Conservation (phyloP, 2,113 vertebrate genomes). For the Myotis brandtii region DNA sequence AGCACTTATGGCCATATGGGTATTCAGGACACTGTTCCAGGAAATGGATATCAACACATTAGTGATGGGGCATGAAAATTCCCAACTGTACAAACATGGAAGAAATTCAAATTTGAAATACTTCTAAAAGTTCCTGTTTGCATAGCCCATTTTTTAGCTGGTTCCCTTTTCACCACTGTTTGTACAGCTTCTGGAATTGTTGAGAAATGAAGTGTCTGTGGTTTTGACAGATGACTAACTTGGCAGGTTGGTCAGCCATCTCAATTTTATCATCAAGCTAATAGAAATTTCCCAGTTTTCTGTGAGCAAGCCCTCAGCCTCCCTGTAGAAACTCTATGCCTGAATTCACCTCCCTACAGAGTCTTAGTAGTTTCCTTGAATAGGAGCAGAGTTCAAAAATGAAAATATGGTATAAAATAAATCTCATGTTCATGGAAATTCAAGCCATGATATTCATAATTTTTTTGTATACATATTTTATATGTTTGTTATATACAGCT, state of each 20-base stretch:
- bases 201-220: slow-evolving; percentile 78
- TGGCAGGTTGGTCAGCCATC: slow-evolving; percentile 78
- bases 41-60: slow-evolving; percentile 82
- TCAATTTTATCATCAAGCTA: slow-evolving; percentile 81
- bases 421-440: not conserved
- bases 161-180: slow-evolving; percentile 82
- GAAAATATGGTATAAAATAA: slow-evolving; percentile 48
- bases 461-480: not conserved
- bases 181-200: slow-evolving; percentile 83
- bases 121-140: slow-evolving; percentile 86
- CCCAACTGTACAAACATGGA: slow-evolving; percentile 85
- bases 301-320: slow-evolving; percentile 74
- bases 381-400: slow-evolving; percentile 68
- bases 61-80: slow-evolving; percentile 81
- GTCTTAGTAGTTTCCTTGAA: slow-evolving; percentile 71
- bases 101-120: slow-evolving; percentile 86
- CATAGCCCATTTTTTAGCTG: slow-evolving; percentile 82
- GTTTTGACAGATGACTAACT: slow-evolving; percentile 87
- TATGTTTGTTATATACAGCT: not conserved
- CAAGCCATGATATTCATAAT: not conserved
- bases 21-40: slow-evolving; percentile 79
- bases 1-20: slow-evolving; percentile 68
- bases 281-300: slow-evolving; percentile 82
- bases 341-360: slow-evolving; percentile 72
- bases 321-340: slow-evolving; percentile 70